These are phyloP conservation scores for Hoplodrina blanda DNA, from an alignment of 2,888 invertebrate species.

Conservation along the genomic window DNA sequence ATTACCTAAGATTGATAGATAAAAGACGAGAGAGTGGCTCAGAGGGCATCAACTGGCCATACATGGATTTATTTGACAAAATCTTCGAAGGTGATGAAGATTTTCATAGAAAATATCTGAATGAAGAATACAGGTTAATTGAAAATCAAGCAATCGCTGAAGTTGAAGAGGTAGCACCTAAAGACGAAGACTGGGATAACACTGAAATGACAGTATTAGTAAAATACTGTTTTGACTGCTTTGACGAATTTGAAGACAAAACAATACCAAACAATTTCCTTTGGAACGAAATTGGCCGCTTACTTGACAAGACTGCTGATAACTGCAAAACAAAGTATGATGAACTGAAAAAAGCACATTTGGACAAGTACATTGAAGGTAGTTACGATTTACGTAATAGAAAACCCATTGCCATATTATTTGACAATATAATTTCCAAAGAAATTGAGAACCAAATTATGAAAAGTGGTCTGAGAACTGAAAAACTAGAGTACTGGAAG, in stretches of 20 bases:
- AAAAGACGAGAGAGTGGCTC: constrained; percentile 73
- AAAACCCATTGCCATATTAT: constrained; percentile 78
- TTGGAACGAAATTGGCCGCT: constrained; percentile 84
- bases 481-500: constrained; percentile 68
- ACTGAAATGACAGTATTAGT: constrained; percentile 81
- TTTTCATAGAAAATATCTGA: constrained; percentile 76
- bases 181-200: constrained; percentile 73
- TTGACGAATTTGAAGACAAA: constrained; percentile 82
- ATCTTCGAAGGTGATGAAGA: constrained; percentile 80
- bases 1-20: constrained; percentile 80
- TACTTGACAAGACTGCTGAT: constrained; percentile 80
- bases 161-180: constrained; percentile 29
- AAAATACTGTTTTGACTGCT: constrained; percentile 85
- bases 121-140: constrained; percentile 27
- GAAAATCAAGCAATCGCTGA: constrained; percentile 41
- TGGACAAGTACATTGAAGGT: constrained; percentile 73
- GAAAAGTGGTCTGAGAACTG: constrained; percentile 47
- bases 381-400: constrained; percentile 74
- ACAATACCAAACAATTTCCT: constrained; percentile 84
- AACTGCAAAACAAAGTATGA: constrained; percentile 76
- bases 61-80: constrained; percentile 81
- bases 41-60: constrained; percentile 80
- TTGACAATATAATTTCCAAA: constrained; percentile 82
- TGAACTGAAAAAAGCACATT: constrained; percentile 75
- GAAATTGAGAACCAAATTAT: constrained; percentile 73